A percentile compares a stretch with the other conserved stretches of the same genome.
Evolutionary conservation across 2,888 invertebrate species (phyloP).

Genomic region (Cylindroiulus punctatus): DNA sequence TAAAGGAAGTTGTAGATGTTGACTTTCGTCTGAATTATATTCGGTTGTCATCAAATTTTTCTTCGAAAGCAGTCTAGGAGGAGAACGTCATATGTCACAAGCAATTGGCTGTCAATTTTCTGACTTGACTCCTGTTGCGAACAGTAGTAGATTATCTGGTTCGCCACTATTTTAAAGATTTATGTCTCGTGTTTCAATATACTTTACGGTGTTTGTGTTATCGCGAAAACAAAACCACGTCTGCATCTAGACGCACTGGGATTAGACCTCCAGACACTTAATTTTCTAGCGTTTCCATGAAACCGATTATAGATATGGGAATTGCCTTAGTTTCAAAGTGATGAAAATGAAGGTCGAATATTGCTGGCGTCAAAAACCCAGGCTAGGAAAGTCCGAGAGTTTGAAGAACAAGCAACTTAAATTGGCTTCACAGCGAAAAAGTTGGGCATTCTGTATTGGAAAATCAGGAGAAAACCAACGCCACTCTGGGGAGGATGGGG

Average conservation of each 20-base stretch:
- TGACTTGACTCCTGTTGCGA: background rate
- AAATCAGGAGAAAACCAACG: background rate
- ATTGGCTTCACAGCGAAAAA: background rate
- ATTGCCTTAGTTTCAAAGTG: background rate
- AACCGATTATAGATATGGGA: background rate
- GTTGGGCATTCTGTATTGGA: background rate
- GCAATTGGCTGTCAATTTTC: conserved; percentile 9
- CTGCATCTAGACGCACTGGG: too few species aligned
- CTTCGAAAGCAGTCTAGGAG: background rate
- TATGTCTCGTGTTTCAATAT: background rate
- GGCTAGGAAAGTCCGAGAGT: background rate
- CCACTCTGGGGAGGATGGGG: background rate
- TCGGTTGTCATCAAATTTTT: background rate
- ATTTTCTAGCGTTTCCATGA: background rate
- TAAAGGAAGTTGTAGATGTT: background rate
- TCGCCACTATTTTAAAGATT: background rate
- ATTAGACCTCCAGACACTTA: too few species aligned
- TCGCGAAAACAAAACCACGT: too few species aligned
- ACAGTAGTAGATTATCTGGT: background rate
- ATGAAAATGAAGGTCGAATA: background rate
- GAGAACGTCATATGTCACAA: background rate
- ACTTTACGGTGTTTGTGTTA: too few species aligned
- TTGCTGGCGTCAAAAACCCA: background rate
- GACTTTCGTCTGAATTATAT: background rate
- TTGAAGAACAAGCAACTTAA: background rate